Percentiles rank a stretch among this genome's conserved stretches.
phyloP scores from a whole-genome alignment of 2,888 invertebrate species.

The Lepidochrysops patricia region DNA sequence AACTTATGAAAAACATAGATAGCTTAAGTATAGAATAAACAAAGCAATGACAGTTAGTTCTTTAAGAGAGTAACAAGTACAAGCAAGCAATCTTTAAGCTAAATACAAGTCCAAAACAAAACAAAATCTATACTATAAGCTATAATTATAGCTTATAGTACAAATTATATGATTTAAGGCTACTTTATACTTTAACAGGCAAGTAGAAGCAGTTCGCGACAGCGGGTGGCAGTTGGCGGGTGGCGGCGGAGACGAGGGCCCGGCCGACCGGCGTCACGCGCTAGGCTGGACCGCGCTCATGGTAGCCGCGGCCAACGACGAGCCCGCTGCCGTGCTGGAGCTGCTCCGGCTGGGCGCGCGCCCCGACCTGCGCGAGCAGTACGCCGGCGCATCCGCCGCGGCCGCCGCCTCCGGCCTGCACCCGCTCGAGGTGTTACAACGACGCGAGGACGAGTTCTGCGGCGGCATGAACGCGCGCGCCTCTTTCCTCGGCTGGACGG shows the following conservation, averaged over 20 bases:
- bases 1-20: too few relatives aligned
- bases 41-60: too few relatives aligned
- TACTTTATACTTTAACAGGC: slow-evolving; percentile 30
- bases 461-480: slow-evolving; percentile 80
- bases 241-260: slow-evolving; percentile 44
- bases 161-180: neutral
- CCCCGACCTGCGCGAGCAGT: slow-evolving; percentile 83
- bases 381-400: slow-evolving; percentile 79
- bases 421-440: slow-evolving; percentile 80
- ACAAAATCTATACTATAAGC: too few relatives aligned
- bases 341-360: slow-evolving; percentile 85
- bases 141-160: too few relatives aligned
- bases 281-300: slow-evolving; percentile 93
- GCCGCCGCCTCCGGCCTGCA: slow-evolving; percentile 80
- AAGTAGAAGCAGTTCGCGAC: slow-evolving; percentile 38
- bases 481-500: slow-evolving; percentile 88
- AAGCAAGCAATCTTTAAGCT: too few relatives aligned
- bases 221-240: slow-evolving; percentile 24
- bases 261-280: slow-evolving; percentile 81
- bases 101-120: too few relatives aligned
- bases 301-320: slow-evolving; percentile 87
- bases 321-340: slow-evolving; percentile 72
- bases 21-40: too few relatives aligned
- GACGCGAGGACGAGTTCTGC: slow-evolving; percentile 89
- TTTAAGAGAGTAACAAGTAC: too few relatives aligned